Evolutionary conservation across 2,888 invertebrate genomes (phyloP).

Genomic region (Drosophila kanekoi): DNA sequence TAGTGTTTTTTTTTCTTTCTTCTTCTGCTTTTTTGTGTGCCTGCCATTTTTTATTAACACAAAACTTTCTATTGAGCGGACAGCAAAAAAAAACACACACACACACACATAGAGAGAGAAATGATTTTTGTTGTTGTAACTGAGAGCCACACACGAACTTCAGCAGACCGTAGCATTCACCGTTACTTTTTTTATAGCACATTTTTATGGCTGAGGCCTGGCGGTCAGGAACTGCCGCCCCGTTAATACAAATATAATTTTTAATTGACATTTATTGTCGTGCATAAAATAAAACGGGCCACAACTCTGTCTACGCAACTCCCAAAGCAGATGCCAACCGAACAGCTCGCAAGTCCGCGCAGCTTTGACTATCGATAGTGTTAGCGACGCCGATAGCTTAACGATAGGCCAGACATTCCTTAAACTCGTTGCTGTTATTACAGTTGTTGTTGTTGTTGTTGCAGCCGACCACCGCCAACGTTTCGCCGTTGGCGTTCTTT

Average conservation of each 20-base stretch:
- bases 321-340: not conserved
- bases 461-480: conserved; percentile 55
- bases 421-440: conserved; percentile 31
- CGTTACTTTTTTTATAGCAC: conserved; percentile 74
- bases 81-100: conserved; percentile 33
- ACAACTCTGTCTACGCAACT: conserved; percentile 17
- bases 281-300: conserved; percentile 53
- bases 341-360: conserved; percentile 12
- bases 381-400: conserved; percentile 30
- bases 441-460: conserved; percentile 16
- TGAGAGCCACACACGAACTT: conserved; percentile 72
- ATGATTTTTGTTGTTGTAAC: conserved; percentile 36
- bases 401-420: conserved; percentile 54
- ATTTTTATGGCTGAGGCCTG: conserved; percentile 62
- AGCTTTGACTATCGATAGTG: conserved; percentile 43
- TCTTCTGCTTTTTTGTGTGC: conserved; percentile 44
- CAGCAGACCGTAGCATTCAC: conserved; percentile 76
- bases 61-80: conserved; percentile 76
- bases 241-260: conserved; percentile 65
- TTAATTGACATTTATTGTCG: conserved; percentile 74
- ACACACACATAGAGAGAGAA: conserved; percentile 34
- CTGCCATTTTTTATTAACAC: conserved; percentile 73
- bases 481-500: conserved; percentile 42
- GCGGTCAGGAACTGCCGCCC: conserved; percentile 49
- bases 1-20: conserved; percentile 56